Percentiles rank a stretch among this genome's conserved stretches.
These are phyloP conservation scores for Archaeoteleia sp. DNA, from an alignment of 2,888 invertebrate species.

Conservation along the genomic window DNA sequence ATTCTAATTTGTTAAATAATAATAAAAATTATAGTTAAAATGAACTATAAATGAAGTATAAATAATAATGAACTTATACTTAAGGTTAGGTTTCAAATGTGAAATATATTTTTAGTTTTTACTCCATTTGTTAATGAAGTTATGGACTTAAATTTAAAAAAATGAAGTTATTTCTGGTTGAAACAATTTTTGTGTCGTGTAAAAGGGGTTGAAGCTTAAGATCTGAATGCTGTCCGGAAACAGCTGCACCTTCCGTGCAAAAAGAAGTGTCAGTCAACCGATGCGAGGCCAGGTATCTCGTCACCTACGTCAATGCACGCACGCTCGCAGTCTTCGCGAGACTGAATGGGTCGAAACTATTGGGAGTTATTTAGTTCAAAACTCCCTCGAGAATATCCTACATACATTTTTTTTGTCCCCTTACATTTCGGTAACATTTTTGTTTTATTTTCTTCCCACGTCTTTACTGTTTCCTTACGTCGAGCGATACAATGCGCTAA, in stretches of 20 bases:
- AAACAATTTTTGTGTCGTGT: slow-evolving; percentile 1
- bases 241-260: slow-evolving; percentile 34
- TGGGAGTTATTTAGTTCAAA: slow-evolving; percentile 27
- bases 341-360: slow-evolving; percentile 22
- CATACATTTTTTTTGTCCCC: slow-evolving; percentile 11
- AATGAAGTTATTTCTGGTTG: background rate
- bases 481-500: slow-evolving; percentile 38
- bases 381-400: slow-evolving; percentile 8
- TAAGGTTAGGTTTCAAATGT: too few species aligned
- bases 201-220: slow-evolving; percentile 34
- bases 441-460: slow-evolving; percentile 25
- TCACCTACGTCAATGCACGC: slow-evolving; percentile 37
- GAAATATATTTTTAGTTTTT: too few species aligned
- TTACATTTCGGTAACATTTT: slow-evolving; percentile 14
- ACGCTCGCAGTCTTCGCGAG: too few species aligned
- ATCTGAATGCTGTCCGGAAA: slow-evolving; percentile 29
- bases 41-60: too few species aligned
- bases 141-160: too few species aligned
- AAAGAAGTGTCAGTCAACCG: slow-evolving; percentile 47
- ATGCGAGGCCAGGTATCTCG: slow-evolving; percentile 37
- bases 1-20: too few species aligned
- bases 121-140: background rate
- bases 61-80: too few species aligned
- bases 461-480: slow-evolving; percentile 22
- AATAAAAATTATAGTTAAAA: too few species aligned